Conservation (phyloP, 1,140 invertebrate species). For the Calephelis nemesis region DNA sequence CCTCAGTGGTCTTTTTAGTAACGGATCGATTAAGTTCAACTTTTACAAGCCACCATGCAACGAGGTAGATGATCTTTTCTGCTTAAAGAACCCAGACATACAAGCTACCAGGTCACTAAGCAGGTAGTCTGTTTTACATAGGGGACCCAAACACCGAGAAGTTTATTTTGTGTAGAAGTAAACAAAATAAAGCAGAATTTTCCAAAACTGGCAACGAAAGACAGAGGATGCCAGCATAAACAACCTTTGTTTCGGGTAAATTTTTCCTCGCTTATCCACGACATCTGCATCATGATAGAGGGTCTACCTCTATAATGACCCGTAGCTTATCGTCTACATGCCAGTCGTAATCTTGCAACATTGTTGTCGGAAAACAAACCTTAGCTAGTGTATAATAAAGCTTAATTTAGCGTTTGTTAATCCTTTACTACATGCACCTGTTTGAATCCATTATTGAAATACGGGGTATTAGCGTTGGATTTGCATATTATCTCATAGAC, state of each 20-base stretch:
- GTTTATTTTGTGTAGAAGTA: too few relatives aligned
- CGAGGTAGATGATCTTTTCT: too few relatives aligned
- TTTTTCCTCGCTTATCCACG: constrained; percentile 66
- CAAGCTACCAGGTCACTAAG: too few relatives aligned
- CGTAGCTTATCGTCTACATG: constrained; percentile 62
- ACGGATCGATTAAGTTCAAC: too few relatives aligned
- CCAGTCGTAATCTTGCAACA: constrained; percentile 57
- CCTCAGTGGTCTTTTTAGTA: too few relatives aligned
- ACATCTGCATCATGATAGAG: constrained; percentile 73
- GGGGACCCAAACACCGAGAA: too few relatives aligned
- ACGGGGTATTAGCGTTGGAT: constrained; percentile 12
- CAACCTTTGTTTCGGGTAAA: constrained; percentile 71
- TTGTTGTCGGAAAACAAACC: constrained; percentile 41
- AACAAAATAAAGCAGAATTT: too few relatives aligned
- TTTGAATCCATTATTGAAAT: constrained; percentile 17
- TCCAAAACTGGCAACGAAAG: too few relatives aligned
- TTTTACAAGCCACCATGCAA: too few relatives aligned
- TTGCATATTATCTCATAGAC: constrained; percentile 16
- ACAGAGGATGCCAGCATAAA: constrained; percentile 48
- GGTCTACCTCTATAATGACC: constrained; percentile 70
- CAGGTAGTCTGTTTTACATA: too few relatives aligned
- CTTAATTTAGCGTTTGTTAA: background rate
- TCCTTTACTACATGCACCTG: constrained; percentile 15
- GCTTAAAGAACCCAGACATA: too few relatives aligned
- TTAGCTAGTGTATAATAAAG: constrained; percentile 23